Evolutionary conservation across 64 coral and sea anemone species (phyloP).

Genomic region (Dendronephthya gigantea): DNA sequence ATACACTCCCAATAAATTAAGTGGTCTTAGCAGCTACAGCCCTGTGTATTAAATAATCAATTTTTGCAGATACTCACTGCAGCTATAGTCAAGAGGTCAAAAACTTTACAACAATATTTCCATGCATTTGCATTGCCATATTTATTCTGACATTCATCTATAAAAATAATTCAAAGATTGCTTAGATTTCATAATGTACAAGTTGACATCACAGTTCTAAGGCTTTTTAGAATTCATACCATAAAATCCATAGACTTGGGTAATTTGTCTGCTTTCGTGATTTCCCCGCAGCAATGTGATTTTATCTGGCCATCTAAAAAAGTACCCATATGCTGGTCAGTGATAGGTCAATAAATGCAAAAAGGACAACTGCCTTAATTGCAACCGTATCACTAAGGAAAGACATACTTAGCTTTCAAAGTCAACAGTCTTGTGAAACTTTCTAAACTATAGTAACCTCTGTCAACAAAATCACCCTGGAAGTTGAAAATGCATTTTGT

Average conservation of each 20-base stretch:
- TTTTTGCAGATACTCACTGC: conserved; percentile 50
- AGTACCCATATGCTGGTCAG: not conserved
- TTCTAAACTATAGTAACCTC: conserved; percentile 93
- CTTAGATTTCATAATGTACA: no score
- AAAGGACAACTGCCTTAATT: not conserved
- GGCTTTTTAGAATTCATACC: conserved; percentile 39
- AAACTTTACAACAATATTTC: conserved; percentile 99
- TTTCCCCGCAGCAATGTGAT: conserved; percentile 88
- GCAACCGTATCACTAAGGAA: no score
- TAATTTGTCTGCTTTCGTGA: conserved; percentile 97
- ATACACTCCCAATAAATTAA: no score
- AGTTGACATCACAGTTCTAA: no score
- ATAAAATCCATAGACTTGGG: conserved; percentile 98
- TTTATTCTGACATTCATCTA: conserved; percentile 98
- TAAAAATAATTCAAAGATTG: not conserved
- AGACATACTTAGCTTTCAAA: conserved; percentile 94
- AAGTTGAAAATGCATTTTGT: not conserved
- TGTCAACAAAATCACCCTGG: conserved; percentile 98
- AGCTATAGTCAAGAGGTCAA: conserved; percentile 88
- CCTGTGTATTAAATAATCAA: no score
- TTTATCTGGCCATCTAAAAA: conserved; percentile 79
- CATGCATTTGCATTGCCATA: conserved; percentile 99
- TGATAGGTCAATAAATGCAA: not conserved
- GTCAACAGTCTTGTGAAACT: conserved; percentile 96
- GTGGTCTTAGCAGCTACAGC: no score